Conservation (phyloP, 1,140 invertebrate genomes). For the Philotrypesis tridentata region DNA sequence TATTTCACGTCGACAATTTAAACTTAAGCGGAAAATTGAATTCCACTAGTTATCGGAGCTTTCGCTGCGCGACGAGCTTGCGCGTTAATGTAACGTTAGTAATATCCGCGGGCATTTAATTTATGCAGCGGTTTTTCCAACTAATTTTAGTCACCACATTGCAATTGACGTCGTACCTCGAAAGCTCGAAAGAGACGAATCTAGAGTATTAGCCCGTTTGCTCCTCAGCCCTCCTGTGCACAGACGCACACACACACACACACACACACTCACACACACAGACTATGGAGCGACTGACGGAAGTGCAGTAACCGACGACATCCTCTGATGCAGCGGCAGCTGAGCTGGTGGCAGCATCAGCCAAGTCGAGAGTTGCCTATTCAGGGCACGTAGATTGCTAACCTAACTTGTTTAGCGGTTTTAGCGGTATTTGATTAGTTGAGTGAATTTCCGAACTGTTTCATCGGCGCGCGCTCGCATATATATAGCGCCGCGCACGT, state of each 20-base stretch:
- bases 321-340: not conserved
- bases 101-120: not conserved
- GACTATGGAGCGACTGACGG: not conserved
- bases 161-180: no score
- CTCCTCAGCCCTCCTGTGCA: no score
- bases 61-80: not conserved
- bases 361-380: conserved; percentile 62
- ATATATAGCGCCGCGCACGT: not conserved
- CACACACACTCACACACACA: not conserved
- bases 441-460: conserved; percentile 72
- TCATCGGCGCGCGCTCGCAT: conserved; percentile 54
- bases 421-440: conserved; percentile 73
- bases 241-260: not conserved
- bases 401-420: conserved; percentile 73
- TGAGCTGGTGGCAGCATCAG: no score
- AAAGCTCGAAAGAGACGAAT: not conserved
- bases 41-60: not conserved
- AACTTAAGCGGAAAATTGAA: conserved; percentile 12
- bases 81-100: not conserved
- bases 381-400: conserved; percentile 71
- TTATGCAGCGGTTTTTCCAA: no score
- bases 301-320: conserved; percentile 4
- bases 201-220: not conserved
- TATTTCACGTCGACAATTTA: conserved; percentile 3
- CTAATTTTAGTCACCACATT: no score